Evolutionary conservation across 2,113 vertebrate species (phyloP).

Genomic region (Ctenomys sociabilis): DNA sequence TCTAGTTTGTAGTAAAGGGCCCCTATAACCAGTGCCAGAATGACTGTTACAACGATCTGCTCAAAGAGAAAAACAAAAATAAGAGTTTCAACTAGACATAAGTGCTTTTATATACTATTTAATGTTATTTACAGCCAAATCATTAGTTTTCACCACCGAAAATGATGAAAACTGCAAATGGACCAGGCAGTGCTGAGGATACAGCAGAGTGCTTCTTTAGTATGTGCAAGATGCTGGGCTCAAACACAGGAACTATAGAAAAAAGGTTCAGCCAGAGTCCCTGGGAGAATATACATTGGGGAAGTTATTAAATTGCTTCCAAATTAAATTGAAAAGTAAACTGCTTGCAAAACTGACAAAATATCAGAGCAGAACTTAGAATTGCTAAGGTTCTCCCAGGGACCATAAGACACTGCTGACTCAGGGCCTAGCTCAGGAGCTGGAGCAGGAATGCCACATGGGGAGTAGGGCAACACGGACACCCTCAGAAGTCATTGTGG

Average conservation of each 20-base stretch:
- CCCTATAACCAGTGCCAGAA: constrained; percentile 91
- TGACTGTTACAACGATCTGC: constrained; percentile 87
- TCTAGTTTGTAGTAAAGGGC: constrained; percentile 91
- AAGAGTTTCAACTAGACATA: constrained; percentile 18
- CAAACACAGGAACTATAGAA: neutral
- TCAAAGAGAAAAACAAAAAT: constrained; percentile 47
- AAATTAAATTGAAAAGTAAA: constrained; percentile 7
- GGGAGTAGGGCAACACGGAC: neutral
- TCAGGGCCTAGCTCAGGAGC: neutral
- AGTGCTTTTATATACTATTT: neutral
- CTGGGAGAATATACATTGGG: neutral
- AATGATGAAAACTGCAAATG: neutral
- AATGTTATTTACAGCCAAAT: neutral
- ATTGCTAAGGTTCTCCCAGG: neutral
- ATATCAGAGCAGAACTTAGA: neutral
- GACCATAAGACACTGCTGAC: neutral
- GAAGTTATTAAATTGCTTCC: neutral
- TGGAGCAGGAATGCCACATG: fast-evolving
- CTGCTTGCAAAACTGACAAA: neutral
- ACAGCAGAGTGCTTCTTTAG: neutral
- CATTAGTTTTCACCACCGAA: neutral
- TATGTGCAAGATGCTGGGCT: neutral
- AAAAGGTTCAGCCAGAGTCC: neutral
- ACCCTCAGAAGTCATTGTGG: neutral
- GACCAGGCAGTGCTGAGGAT: neutral